A percentile compares a stretch with the other conserved stretches of the same genome.
These are phyloP conservation scores for Opisthograptis luteolata DNA, from an alignment of 2,888 invertebrate genomes.

Conservation along the genomic window DNA sequence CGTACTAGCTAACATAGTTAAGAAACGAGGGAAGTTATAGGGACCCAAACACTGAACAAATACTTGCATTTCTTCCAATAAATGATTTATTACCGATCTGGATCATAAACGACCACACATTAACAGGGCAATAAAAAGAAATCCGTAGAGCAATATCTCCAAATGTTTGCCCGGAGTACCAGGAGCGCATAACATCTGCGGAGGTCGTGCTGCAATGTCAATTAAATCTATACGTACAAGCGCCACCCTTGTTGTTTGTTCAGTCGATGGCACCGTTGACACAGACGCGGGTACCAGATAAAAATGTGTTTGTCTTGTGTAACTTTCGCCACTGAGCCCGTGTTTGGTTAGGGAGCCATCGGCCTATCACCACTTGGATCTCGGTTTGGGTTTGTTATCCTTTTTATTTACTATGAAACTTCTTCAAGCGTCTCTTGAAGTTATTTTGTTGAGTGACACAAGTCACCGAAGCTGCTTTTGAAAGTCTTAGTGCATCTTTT, in stretches of 20 bases:
- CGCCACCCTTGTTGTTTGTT: conserved; percentile 73
- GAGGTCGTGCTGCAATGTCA: conserved; percentile 63
- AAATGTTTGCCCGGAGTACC: conserved; percentile 43
- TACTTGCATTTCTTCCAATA: too few relatives aligned
- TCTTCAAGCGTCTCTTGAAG: conserved; percentile 15
- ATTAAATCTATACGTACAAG: conserved; percentile 64
- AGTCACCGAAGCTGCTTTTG: too few relatives aligned
- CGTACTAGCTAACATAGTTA: too few relatives aligned
- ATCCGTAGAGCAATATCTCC: conserved; percentile 24
- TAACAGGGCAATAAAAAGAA: conserved; percentile 21
- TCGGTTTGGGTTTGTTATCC: conserved; percentile 31
- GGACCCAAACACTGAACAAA: too few relatives aligned
- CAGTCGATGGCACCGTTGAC: conserved; percentile 65
- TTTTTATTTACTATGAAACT: conserved; percentile 30
- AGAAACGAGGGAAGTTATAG: too few relatives aligned
- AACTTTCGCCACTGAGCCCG: conserved; percentile 67
- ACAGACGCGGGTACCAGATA: conserved; percentile 69
- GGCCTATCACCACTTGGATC: conserved; percentile 38
- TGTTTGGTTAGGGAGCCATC: conserved; percentile 56
- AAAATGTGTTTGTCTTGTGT: conserved; percentile 75
- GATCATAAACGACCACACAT: conserved; percentile 17
- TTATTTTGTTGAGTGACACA: conserved; percentile 13
- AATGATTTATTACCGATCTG: conserved; percentile 1
- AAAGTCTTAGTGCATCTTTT: too few relatives aligned
- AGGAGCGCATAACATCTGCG: conserved; percentile 55